Conservation (phyloP, 2,888 invertebrate species). For the Nomada ruficornis region DNA sequence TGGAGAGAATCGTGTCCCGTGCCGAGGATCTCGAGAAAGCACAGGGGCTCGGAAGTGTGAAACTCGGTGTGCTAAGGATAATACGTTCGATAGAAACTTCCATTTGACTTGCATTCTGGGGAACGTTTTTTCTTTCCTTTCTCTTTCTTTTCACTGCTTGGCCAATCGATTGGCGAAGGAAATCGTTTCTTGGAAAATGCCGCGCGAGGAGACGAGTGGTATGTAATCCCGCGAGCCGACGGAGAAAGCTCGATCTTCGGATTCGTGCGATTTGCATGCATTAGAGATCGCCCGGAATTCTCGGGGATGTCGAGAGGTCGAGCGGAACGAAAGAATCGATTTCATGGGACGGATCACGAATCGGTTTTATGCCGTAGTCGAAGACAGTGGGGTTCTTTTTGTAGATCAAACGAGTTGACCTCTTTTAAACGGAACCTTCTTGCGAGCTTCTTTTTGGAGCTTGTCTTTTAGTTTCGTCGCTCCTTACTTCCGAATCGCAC, state of each 20-base stretch:
- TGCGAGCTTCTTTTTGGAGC: background rate
- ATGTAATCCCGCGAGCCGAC: slow-evolving; percentile 46
- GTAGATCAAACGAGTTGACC: background rate
- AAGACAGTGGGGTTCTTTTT: background rate
- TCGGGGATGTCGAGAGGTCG: background rate
- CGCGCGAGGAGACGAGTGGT: slow-evolving; percentile 15
- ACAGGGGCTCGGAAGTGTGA: background rate
- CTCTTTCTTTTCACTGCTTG: background rate
- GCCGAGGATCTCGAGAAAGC: background rate
- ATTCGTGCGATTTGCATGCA: slow-evolving; percentile 50
- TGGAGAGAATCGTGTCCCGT: slow-evolving; percentile 15
- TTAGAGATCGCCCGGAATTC: slow-evolving; percentile 34
- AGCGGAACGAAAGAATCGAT: background rate
- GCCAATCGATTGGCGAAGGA: slow-evolving; percentile 16
- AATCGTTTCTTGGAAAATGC: slow-evolving; percentile 42
- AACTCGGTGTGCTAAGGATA: background rate
- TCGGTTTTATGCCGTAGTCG: background rate
- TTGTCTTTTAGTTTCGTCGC: too few relatives aligned
- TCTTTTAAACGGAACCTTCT: slow-evolving; percentile 1
- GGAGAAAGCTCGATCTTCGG: slow-evolving; percentile 43
- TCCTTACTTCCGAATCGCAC: background rate
- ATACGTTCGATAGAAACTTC: slow-evolving; percentile 16
- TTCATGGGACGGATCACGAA: slow-evolving; percentile 22
- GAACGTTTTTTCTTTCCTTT: background rate
- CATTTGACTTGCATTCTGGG: background rate